Percentiles rank a stretch among this genome's conserved stretches.
Evolutionary conservation across 1,140 invertebrate species (phyloP).

Genomic region (Trichoplusia ni): DNA sequence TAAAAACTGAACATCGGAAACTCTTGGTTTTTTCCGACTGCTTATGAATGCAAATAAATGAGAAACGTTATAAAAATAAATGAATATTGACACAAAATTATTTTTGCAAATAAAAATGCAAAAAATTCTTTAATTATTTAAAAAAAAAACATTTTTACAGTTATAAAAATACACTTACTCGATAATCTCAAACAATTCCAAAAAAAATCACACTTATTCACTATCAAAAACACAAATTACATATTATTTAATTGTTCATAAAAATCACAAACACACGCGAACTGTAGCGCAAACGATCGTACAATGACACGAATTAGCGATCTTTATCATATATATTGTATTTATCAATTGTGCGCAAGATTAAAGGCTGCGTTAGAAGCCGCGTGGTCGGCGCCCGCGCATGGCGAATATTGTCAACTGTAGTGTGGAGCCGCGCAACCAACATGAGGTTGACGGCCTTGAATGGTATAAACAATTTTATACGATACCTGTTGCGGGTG

Average conservation of each 20-base stretch:
- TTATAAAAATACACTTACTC: slow-evolving; percentile 4
- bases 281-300: slow-evolving; percentile 4
- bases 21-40: too few relatives aligned
- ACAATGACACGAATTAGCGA: slow-evolving; percentile 16
- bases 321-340: slow-evolving; percentile 29
- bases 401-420: slow-evolving; percentile 71
- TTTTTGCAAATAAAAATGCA: too few relatives aligned
- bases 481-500: slow-evolving; percentile 35
- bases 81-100: too few relatives aligned
- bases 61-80: too few relatives aligned
- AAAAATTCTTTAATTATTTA: too few relatives aligned
- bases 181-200: slow-evolving; percentile 1
- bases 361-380: slow-evolving; percentile 36
- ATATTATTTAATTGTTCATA: slow-evolving; percentile 20
- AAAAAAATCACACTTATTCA: slow-evolving; percentile 2
- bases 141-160: too few relatives aligned
- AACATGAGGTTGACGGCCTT: slow-evolving; percentile 62
- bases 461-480: slow-evolving; percentile 42
- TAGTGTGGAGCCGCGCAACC: slow-evolving; percentile 8
- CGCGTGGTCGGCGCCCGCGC: slow-evolving; percentile 50
- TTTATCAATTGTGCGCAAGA: slow-evolving; percentile 39
- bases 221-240: slow-evolving; percentile 5
- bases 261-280: slow-evolving; percentile 34
- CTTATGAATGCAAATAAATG: too few relatives aligned
- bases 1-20: too few relatives aligned